Conservation (phyloP, 2,888 invertebrate species). For the Nomada lathburiana region DNA sequence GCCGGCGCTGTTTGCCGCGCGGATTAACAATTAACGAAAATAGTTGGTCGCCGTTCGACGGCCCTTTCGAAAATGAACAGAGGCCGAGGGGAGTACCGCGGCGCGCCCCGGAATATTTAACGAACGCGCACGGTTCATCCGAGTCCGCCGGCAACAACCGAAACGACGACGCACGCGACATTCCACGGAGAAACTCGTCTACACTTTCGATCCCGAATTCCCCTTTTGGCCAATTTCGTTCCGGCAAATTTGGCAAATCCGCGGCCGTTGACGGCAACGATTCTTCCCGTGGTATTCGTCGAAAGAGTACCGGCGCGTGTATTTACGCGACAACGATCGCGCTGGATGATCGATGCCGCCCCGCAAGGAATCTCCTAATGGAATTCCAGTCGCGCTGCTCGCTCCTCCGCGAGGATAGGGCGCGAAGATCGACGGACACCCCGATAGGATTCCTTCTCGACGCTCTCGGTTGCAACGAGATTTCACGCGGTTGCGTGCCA, state of each 20-base stretch:
- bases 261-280: too few species aligned
- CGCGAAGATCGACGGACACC: conserved; percentile 14
- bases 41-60: conserved; percentile 34
- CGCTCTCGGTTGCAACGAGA: conserved; percentile 8
- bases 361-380: conserved; percentile 20
- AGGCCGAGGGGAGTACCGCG: not conserved
- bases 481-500: conserved; percentile 33
- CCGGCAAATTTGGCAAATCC: too few species aligned
- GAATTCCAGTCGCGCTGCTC: conserved; percentile 23
- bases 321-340: not conserved
- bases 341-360: not conserved
- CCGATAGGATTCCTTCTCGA: conserved; percentile 35
- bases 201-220: conserved; percentile 1
- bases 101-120: conserved; percentile 48
- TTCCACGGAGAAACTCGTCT: too few species aligned
- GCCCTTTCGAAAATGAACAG: conserved; percentile 52
- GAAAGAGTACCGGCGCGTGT: not conserved
- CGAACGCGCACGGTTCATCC: conserved; percentile 29
- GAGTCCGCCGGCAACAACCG: conserved; percentile 23
- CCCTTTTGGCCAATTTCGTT: not conserved
- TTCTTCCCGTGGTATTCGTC: not conserved
- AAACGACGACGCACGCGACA: not conserved
- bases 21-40: conserved; percentile 62
- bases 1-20: conserved; percentile 34
- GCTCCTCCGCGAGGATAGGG: conserved; percentile 2